Percentiles rank a stretch among this genome's conserved stretches.
These are phyloP conservation scores for Ranitomeya variabilis DNA, from an alignment of 2,113 vertebrate genomes.

Conservation along the genomic window DNA sequence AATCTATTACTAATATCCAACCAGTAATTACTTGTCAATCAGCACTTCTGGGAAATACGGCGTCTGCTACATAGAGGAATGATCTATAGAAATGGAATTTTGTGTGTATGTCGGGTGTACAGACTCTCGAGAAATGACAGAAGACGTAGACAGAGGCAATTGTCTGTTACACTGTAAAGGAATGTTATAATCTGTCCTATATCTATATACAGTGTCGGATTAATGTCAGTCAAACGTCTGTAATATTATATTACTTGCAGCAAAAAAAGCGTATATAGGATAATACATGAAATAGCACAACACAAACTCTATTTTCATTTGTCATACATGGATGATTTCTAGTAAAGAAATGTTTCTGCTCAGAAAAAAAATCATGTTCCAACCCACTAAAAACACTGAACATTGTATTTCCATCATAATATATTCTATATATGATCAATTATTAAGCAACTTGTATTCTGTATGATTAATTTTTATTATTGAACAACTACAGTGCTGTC, in stretches of 20 bases:
- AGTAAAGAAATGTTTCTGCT: neutral
- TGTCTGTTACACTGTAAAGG: neutral
- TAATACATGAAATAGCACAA: neutral
- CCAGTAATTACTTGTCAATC: neutral
- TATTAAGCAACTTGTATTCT: too few relatives aligned
- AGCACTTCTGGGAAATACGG: neutral
- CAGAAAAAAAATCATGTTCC: neutral
- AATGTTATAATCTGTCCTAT: neutral
- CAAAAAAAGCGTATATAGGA: neutral
- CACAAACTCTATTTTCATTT: neutral
- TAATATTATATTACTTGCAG: neutral
- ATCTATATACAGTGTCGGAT: slow-evolving; percentile 13
- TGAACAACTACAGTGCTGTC: too few relatives aligned
- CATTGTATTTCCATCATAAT: neutral
- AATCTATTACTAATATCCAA: neutral
- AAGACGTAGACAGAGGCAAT: neutral
- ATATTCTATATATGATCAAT: neutral
- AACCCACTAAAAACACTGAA: neutral
- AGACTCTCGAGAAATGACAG: neutral
- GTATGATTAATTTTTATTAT: too few relatives aligned
- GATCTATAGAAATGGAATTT: neutral
- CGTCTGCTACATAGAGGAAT: neutral
- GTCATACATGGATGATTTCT: neutral
- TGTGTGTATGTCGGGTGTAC: neutral
- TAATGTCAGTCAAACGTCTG: slow-evolving; percentile 14